phyloP scores from a whole-genome alignment of 1,140 invertebrate species.

The Chlorops oryzae region DNA sequence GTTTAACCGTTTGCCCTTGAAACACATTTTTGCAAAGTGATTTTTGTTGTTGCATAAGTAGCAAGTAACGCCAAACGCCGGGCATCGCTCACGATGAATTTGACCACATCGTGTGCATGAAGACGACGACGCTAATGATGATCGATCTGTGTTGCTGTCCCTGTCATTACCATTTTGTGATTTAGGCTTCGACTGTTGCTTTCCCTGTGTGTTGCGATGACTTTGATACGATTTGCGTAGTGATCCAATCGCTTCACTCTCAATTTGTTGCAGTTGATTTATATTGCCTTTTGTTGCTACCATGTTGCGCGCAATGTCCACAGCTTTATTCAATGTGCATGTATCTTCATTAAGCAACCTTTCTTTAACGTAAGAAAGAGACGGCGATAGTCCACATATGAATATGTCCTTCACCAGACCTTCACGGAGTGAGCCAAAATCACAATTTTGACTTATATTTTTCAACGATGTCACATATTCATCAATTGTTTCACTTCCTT shows the following conservation, averaged over 20 bases:
- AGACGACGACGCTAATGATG: too few species aligned
- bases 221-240: too few species aligned
- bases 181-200: neutral
- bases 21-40: conserved; percentile 23
- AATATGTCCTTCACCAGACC: conserved; percentile 20
- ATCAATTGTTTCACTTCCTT: conserved; percentile 21
- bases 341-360: conserved; percentile 2
- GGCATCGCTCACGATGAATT: conserved; percentile 17
- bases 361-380: conserved; percentile 4
- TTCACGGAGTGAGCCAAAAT: conserved; percentile 18
- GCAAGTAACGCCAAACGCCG: conserved; percentile 19
- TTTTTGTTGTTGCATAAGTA: conserved; percentile 17
- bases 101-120: conserved; percentile 10
- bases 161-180: too few species aligned
- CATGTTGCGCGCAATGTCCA: neutral
- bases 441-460: conserved; percentile 22
- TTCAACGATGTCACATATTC: conserved; percentile 20
- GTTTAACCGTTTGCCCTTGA: conserved; percentile 7
- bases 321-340: neutral
- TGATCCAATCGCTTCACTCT: too few species aligned
- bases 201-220: neutral
- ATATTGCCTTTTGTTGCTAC: neutral
- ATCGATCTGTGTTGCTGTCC: neutral
- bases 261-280: neutral
- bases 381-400: conserved; percentile 14